These are phyloP conservation scores for Cheirogaleus major DNA, from an alignment of 2,797 vertebrate genomes.

Conservation along the genomic window DNA sequence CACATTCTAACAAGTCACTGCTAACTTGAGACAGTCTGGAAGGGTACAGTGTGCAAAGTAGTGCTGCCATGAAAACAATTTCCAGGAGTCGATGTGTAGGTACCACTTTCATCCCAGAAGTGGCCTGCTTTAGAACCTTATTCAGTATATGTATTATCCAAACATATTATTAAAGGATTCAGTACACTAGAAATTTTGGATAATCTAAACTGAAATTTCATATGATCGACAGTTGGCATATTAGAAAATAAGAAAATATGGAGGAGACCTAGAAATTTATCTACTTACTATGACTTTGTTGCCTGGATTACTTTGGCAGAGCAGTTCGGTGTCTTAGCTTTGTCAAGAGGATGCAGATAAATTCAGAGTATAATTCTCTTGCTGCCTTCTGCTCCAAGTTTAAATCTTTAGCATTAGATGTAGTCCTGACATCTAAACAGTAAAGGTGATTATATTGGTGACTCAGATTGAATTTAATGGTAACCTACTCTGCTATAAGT, in stretches of 20 bases:
- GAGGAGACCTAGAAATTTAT: background rate
- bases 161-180: background rate
- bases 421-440: background rate
- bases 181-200: background rate
- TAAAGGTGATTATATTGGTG: background rate
- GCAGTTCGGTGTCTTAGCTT: background rate
- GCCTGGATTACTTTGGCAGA: background rate
- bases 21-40: background rate
- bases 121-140: background rate
- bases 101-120: background rate
- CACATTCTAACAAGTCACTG: background rate
- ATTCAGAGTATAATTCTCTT: background rate
- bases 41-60: background rate
- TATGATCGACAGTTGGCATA: background rate
- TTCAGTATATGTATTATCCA: background rate
- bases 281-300: background rate
- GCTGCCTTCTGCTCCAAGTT: background rate
- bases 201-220: slow-evolving; percentile 4
- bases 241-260: background rate
- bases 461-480: background rate
- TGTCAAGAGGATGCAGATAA: background rate
- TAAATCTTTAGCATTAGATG: background rate
- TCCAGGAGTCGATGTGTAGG: background rate
- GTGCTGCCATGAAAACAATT: background rate
- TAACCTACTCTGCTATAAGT: background rate